Evolutionary conservation across 2,888 invertebrate species (phyloP), one percentile per base, ranked within the genome.

Genomic region (Tenthredo scrophulariae): DNA sequence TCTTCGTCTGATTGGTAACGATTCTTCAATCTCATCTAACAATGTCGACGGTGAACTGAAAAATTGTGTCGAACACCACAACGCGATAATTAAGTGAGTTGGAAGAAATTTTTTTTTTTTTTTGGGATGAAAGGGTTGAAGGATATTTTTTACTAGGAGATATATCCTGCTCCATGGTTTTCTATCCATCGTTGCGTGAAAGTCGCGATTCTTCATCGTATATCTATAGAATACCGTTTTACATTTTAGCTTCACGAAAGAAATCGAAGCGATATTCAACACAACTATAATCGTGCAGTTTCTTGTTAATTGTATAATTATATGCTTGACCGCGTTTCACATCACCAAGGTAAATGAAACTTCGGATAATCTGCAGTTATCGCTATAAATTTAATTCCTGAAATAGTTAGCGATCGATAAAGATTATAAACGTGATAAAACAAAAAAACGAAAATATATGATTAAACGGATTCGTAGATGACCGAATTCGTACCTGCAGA

Each of bases 311-410:
- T 91, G 90, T 80, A 84, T 89, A 0, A 90, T 91, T 46, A 87
- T 91, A 82, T 91, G 91, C 80, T 83, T 91, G 29, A 87, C 87
- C 9, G 90, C 91, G 1, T 90, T 90, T 86, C 89, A 90, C n/a
- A 86, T 91, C 54, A 86, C 90, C 6, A 89, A 90, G 89, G 90
- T 90, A 74, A 37, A 40, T 62, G 4, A 54, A 26, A 26, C 18
- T 0, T 33, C 50, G 18, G 9, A 65, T 29, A 10, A 50, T 77
- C 67, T 37, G 37, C 22, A 1, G 37, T 40, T 33, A 85, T 40
- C 29, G 37, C 5, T 33, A 22, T 46, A 72, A 5, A 2, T 15
- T 9, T 58, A 54, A 77, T 33, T 9, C 9, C n/a, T 18, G 2
- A 26, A 29, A 72, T 72, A 72, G 26, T 10, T 2, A n/a, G 1